Base-by-base conservation (phyloP, 2,113 vertebrate species). In the Cyrtonyx montezumae region DNA sequence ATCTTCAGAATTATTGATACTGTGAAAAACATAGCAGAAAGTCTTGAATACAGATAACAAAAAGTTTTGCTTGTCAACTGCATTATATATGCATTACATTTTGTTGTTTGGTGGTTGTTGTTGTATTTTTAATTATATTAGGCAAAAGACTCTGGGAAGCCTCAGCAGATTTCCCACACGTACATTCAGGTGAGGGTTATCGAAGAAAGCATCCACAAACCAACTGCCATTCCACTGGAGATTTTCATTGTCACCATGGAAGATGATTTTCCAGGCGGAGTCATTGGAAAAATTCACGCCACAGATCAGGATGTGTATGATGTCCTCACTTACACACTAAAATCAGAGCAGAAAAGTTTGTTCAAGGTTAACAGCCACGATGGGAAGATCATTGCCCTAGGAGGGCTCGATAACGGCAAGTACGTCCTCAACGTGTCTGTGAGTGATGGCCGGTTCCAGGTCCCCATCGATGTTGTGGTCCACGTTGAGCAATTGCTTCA, bases 241-340 rank as follows among this genome's bases (percentile, higher is more conserved):
- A 98, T 99, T 65, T 99, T 99, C 94, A 99, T 99, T 10, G 97
- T 99, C 91, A 99, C 99, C 34, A 98, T 99, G 99, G 99, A 99
- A 96, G 99, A 99, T 5, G 99, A 99, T 97, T 99, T 99, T 95
- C 99, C 99, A 0, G 99, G 99, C 1, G 99, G 99, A 14, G 99
- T 99, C 42, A 99, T 99, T 61, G 99, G 99, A 53, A 99, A 99
- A 95, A 98, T 99, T 48, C 99, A 99, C 0, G 99, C 99, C 78
- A 99, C 98, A 0, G 99, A 99, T 90, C 99, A 99, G 73, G 99
- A 99, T 68, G 97, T 99, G n/a, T 99, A 99, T 2, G 99, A 99
- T 3, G 98, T 98, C 12, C 98, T 99, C 90, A 98, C 98, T 0
- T 99, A 99, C 23, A 98, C 98, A 0, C 98, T 99, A 26, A 98